Percentiles rank a stretch among this genome's conserved stretches.
Evolutionary conservation across 2,113 vertebrate genomes (phyloP).

Genomic region (Pedionomus torquatus): DNA sequence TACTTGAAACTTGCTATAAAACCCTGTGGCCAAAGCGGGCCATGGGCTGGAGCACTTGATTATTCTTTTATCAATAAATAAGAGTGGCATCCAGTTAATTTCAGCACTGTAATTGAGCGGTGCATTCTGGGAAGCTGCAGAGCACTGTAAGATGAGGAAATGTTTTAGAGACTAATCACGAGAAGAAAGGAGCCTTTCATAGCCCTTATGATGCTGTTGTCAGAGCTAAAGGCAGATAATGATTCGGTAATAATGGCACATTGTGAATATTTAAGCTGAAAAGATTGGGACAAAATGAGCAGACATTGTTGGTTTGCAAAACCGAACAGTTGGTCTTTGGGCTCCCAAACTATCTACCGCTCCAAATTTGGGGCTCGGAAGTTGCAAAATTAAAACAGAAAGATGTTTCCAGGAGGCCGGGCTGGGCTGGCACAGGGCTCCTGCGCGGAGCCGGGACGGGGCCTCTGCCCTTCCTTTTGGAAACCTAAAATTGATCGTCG

Average conservation of each 20-base stretch:
- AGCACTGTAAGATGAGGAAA: conserved; percentile 89
- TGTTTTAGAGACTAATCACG: conserved; percentile 90
- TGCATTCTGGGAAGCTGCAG: conserved; percentile 88
- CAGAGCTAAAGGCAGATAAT: conserved; percentile 93
- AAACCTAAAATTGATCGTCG: conserved; percentile 46
- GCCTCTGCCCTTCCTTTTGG: conserved; percentile 41
- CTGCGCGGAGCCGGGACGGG: conserved; percentile 11
- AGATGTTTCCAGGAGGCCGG: conserved; percentile 44
- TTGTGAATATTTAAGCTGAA: conserved; percentile 90
- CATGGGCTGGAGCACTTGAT: conserved; percentile 78
- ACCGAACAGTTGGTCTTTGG: conserved; percentile 80
- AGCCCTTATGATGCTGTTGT: conserved; percentile 87
- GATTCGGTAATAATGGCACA: conserved; percentile 91
- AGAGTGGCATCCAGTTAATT: conserved; percentile 86
- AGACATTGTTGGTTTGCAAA: conserved; percentile 84
- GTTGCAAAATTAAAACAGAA: conserved; percentile 53
- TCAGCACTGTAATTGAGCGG: conserved; percentile 86
- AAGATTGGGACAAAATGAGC: conserved; percentile 84
- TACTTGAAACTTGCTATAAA: conserved; percentile 81
- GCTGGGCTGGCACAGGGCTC: conserved; percentile 5
- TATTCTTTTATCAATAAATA: conserved; percentile 85
- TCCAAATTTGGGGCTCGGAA: conserved; percentile 73
- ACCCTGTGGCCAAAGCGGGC: conserved; percentile 78
- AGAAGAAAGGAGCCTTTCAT: conserved; percentile 92
- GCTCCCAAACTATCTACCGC: conserved; percentile 72